phyloP scores from a whole-genome alignment of 2,113 vertebrate species.

The Tricholaema leucomelas region DNA sequence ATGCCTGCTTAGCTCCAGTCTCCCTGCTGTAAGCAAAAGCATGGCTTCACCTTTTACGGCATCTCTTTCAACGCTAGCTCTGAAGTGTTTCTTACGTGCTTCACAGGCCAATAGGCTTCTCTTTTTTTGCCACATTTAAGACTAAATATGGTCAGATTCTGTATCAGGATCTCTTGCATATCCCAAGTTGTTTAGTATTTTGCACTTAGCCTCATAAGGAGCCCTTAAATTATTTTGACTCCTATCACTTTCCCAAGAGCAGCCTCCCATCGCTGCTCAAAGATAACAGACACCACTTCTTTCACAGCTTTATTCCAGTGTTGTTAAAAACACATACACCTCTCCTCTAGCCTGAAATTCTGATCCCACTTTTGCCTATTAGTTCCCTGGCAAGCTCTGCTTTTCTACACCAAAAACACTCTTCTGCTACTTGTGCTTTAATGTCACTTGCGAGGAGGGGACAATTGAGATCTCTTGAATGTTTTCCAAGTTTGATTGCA shows the following conservation, averaged over 20 bases:
- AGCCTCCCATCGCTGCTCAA: neutral
- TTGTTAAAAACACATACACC: neutral
- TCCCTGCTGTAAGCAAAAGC: neutral
- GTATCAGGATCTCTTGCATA: neutral
- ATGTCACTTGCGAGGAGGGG: neutral
- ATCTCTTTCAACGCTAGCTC: neutral
- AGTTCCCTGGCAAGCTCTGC: neutral
- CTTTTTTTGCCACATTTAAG: neutral
- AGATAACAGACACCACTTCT: neutral
- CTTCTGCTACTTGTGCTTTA: neutral
- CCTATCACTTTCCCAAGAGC: neutral
- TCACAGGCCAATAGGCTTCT: neutral
- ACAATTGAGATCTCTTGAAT: neutral
- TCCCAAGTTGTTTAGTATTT: neutral
- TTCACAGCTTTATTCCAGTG: neutral
- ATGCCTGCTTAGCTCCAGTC: neutral
- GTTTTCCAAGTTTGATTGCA: neutral
- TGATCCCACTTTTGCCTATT: neutral
- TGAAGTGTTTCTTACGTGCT: neutral
- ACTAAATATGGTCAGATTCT: neutral
- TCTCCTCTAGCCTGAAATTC: neutral
- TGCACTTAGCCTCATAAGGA: neutral
- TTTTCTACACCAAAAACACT: neutral
- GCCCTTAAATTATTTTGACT: neutral
- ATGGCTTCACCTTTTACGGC: accelerated